Percentiles rank a stretch among this genome's conserved stretches.
Conservation (phyloP, 2,797 vertebrate species). For the Aselliscus stoliczkanus region DNA sequence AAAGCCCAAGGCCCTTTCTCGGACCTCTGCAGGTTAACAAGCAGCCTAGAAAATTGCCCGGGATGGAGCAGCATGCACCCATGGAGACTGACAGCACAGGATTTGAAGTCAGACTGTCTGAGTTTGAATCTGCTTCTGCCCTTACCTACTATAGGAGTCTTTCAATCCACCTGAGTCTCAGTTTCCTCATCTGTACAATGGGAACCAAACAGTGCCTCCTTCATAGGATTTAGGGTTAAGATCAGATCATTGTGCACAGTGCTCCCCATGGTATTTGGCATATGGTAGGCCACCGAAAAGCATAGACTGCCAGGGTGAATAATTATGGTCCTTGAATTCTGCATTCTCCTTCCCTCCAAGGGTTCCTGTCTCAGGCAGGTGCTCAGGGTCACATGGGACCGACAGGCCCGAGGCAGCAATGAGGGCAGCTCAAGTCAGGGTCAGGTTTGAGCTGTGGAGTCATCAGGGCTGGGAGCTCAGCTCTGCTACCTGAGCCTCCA, state of each 20-base stretch:
- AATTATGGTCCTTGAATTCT: neutral
- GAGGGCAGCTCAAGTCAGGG: neutral
- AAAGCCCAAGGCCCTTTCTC: neutral
- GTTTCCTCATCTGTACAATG: neutral
- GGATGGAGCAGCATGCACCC: accelerated
- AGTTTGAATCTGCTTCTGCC: neutral
- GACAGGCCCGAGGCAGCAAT: neutral
- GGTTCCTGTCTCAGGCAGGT: neutral
- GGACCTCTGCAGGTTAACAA: neutral
- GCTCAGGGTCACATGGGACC: neutral
- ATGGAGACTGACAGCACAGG: neutral
- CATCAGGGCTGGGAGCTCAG: neutral
- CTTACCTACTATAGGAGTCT: neutral
- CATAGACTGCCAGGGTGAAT: neutral
- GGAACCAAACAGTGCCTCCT: neutral
- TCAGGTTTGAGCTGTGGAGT: neutral
- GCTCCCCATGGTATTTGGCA: neutral
- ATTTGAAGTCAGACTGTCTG: neutral
- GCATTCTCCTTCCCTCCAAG: neutral
- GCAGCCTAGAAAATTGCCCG: neutral
- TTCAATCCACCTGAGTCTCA: neutral
- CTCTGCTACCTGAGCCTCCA: neutral
- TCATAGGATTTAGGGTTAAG: neutral
- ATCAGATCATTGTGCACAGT: neutral
- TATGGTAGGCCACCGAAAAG: accelerated